Evolutionary conservation across 2,113 vertebrate genomes (phyloP), one percentile per base, ranked within the genome.

Genomic region (Callithrix jacchus): DNA sequence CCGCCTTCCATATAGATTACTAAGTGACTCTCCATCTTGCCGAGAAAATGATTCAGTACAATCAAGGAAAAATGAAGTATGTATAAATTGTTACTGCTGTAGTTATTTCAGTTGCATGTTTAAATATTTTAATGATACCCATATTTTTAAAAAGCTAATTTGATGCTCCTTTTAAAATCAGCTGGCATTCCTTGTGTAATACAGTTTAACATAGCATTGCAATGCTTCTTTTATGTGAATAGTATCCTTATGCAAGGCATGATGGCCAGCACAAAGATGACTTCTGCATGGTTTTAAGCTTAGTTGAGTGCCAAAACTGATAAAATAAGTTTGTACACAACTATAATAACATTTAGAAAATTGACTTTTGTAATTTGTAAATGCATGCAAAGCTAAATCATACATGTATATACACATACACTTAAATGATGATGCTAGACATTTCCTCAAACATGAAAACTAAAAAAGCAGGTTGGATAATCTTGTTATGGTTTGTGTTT

Each of bases 31-130:
- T 96, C 99, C 99, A 96, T 98, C 98, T 93, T 98, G 99, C 88
- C 99, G 98, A 98, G 98, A 99, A 98, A 99, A 99, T 89, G 99
- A 99, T 89, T 99, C 98, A 83, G 71, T 98, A 66, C 98, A 99
- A 91, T 98, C 98, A 94, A 98, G 98, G 70, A 99, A 99, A 98
- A 99, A 98, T 98, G 99, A 99, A 99, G 99, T 99, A 98, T 97
- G 99, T 98, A 76, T 92, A 49, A 85, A 94, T 94, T 97, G 97
- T 97, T 89, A 6, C 1, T 96, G n/a, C 47, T 71, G 30, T 97
- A 87, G 32, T 8, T 17, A 42, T 68, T 76, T 89, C 87, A 92
- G 68, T 93, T 32, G 64, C 8, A 37, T 84, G 45, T 91, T 81
- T 52, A 91, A 30, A 68, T 86, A 84, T 86, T 74, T 95, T 82